Evolutionary conservation across 2,888 invertebrate genomes (phyloP).

Genomic region (Machimus rusticus): DNA sequence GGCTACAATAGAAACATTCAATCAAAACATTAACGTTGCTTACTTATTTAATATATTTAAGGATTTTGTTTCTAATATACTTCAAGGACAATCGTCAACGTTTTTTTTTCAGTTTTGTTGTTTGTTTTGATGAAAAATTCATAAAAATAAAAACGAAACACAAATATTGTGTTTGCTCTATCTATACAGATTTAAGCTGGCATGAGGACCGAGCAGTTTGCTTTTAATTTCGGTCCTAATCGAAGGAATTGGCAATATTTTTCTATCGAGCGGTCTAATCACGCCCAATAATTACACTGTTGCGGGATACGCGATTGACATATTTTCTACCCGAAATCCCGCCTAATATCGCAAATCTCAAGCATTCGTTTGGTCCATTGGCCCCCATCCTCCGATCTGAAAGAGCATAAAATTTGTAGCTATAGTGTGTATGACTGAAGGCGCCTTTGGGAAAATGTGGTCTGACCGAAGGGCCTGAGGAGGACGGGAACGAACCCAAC

Average conservation of each 20-base stretch:
- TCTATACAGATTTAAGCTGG: neutral
- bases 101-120: too few species aligned
- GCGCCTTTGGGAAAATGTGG: neutral
- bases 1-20: too few species aligned
- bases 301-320: neutral
- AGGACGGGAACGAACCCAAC: neutral
- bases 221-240: neutral
- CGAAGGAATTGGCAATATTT: neutral
- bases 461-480: neutral
- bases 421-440: neutral
- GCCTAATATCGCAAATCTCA: slow-evolving; percentile 10
- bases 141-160: neutral
- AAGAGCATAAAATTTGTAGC: slow-evolving; percentile 31
- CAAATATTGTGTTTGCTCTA: neutral
- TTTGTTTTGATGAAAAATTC: neutral
- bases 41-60: too few species aligned
- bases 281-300: neutral
- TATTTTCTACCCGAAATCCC: neutral
- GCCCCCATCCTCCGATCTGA: neutral
- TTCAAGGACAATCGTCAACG: too few species aligned
- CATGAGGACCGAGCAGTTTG: neutral
- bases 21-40: too few species aligned
- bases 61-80: too few species aligned
- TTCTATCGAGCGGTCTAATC: neutral
- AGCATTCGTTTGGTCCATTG: neutral